These are phyloP conservation scores for Hirtodrosophila duncani DNA, from an alignment of 2,888 invertebrate species.

Conservation along the genomic window DNA sequence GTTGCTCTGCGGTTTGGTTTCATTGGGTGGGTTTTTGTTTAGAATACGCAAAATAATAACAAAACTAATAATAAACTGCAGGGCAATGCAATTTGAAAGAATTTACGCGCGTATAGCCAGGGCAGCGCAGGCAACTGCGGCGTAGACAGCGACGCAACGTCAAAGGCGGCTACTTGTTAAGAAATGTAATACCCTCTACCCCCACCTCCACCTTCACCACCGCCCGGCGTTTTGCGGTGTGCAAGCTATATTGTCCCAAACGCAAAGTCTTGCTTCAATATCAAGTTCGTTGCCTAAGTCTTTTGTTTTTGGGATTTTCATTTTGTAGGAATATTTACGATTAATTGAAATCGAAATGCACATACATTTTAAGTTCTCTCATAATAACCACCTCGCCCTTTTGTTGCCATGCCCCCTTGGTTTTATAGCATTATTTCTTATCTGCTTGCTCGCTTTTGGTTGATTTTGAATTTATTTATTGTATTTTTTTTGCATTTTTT, in stretches of 20 bases:
- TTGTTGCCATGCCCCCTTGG: too few relatives aligned
- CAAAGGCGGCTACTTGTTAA: constrained; percentile 66
- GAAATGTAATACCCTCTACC: constrained; percentile 73
- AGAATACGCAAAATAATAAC: constrained; percentile 77
- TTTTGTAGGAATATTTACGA: background rate
- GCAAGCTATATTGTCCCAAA: too few relatives aligned
- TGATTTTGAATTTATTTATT: constrained; percentile 4
- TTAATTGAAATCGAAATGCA: constrained; percentile 59
- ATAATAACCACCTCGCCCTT: constrained; percentile 50
- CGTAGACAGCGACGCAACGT: background rate
- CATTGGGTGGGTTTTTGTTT: constrained; percentile 65
- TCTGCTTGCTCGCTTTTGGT: too few relatives aligned
- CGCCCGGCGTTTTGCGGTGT: too few relatives aligned
- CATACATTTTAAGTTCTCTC: constrained; percentile 36
- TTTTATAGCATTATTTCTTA: too few relatives aligned
- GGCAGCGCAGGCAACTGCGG: constrained; percentile 4
- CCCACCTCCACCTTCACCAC: constrained; percentile 50
- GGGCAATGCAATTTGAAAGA: constrained; percentile 63
- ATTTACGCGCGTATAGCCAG: constrained; percentile 29
- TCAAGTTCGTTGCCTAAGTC: constrained; percentile 67
- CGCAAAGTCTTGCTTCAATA: constrained; percentile 1
- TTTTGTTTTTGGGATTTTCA: constrained; percentile 52
- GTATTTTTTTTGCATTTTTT: constrained; percentile 29
- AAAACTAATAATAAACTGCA: constrained; percentile 74
- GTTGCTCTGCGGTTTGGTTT: constrained; percentile 9